A percentile compares a stretch with the other conserved stretches of the same genome.
Evolutionary conservation across 2,113 vertebrate species (phyloP).

Genomic region (Boulengeromyrus knoepffleri): DNA sequence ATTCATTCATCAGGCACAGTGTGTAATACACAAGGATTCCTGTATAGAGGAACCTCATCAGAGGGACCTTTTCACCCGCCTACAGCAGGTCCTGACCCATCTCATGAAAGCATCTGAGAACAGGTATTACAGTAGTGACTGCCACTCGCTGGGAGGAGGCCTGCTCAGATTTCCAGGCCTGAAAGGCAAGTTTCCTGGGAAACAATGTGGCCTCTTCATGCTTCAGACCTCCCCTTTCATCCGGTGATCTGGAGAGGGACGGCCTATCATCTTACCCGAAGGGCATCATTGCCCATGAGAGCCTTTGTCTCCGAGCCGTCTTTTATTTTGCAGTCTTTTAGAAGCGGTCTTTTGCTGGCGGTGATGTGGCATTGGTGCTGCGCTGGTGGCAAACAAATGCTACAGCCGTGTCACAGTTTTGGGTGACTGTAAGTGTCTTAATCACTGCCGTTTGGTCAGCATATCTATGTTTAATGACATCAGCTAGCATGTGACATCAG

Average conservation of each 20-base stretch:
- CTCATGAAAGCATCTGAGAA: slow-evolving; percentile 5
- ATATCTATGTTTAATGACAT: neutral
- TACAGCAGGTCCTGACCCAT: neutral
- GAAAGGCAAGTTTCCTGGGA: slow-evolving; percentile 20
- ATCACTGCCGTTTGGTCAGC: neutral
- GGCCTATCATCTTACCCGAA: slow-evolving; percentile 14
- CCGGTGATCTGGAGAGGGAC: neutral
- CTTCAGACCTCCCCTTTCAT: slow-evolving; percentile 14
- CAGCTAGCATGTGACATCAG: neutral
- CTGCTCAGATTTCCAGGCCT: slow-evolving; percentile 16
- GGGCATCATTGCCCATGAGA: neutral
- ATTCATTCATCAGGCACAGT: neutral
- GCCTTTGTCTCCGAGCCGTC: neutral
- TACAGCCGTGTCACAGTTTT: neutral
- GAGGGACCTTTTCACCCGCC: neutral
- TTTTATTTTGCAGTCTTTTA: slow-evolving; percentile 16
- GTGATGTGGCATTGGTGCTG: neutral
- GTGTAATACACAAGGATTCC: neutral
- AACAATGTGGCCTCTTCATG: slow-evolving; percentile 22
- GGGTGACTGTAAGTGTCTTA: neutral
- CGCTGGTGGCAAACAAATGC: neutral
- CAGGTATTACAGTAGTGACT: neutral
- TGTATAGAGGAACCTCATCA: no score
- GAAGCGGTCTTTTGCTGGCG: neutral
- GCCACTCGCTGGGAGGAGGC: neutral